Evolutionary conservation across 2,888 invertebrate species (phyloP).

Genomic region (Hydrotaea cyrtoneurina): DNA sequence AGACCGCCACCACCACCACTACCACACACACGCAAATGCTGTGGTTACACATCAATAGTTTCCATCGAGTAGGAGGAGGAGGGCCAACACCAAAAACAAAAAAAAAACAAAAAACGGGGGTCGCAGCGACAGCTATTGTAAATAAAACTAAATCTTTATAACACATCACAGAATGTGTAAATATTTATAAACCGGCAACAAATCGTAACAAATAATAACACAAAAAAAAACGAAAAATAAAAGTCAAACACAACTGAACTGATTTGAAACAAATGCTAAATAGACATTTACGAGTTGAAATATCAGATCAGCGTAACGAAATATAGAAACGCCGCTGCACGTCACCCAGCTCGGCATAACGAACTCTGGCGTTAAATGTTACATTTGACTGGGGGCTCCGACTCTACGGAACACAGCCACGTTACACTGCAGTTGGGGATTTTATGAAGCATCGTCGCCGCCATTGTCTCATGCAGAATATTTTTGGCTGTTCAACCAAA

Average conservation of each 20-base stretch:
- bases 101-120: not conserved
- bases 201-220: not conserved
- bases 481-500: not conserved
- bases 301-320: constrained; percentile 27
- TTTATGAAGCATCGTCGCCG: not conserved
- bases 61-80: not conserved
- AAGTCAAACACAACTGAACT: not conserved
- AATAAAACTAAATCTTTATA: constrained; percentile 36
- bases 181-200: constrained; percentile 19
- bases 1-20: not conserved
- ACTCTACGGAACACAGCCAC: not conserved
- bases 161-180: constrained; percentile 34
- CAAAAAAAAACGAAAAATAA: not conserved
- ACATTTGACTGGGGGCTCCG: not conserved
- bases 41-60: constrained; percentile 26
- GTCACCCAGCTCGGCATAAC: not conserved
- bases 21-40: not conserved
- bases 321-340: constrained; percentile 10
- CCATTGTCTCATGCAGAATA: constrained; percentile 10
- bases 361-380: not conserved
- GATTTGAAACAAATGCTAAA: constrained; percentile 41
- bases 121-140: not conserved
- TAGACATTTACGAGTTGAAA: constrained; percentile 25
- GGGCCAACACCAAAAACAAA: not conserved
- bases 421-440: not conserved